phyloP scores from a whole-genome alignment of 2,888 invertebrate genomes.

The Pecten maximus region DNA sequence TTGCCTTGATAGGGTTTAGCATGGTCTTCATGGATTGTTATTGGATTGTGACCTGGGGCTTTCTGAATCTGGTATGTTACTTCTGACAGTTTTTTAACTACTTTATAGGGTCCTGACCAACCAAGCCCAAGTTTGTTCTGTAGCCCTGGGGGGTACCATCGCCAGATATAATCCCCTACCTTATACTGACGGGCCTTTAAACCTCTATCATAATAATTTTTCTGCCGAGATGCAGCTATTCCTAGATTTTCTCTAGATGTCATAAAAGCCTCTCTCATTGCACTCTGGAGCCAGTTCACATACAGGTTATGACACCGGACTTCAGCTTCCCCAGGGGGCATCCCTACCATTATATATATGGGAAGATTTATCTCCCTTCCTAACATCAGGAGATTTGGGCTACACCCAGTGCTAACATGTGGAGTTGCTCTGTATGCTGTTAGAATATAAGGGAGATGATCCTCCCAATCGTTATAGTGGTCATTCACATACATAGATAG shows the following conservation, averaged over 20 bases:
- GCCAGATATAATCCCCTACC: slow-evolving; percentile 47
- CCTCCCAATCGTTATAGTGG: too few species aligned
- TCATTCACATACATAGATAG: too few species aligned
- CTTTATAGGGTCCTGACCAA: slow-evolving; percentile 51
- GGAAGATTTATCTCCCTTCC: slow-evolving; percentile 57
- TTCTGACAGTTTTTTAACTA: slow-evolving; percentile 42
- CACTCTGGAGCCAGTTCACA: slow-evolving; percentile 47
- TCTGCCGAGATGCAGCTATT: slow-evolving; percentile 49
- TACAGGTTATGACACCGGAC: slow-evolving; percentile 47
- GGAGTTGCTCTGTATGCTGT: slow-evolving; percentile 55
- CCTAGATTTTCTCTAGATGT: slow-evolving; percentile 45
- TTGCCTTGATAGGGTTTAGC: slow-evolving; percentile 49
- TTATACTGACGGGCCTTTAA: slow-evolving; percentile 46
- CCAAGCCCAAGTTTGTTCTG: slow-evolving; percentile 52
- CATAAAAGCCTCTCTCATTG: slow-evolving; percentile 40
- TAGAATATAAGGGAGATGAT: too few species aligned
- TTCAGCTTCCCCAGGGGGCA: slow-evolving; percentile 30
- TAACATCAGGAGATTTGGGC: slow-evolving; percentile 59
- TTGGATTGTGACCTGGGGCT: background rate
- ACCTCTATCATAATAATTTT: slow-evolving; percentile 50
- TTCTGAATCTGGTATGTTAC: slow-evolving; percentile 46
- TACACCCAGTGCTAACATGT: slow-evolving; percentile 54
- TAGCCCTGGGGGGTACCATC: slow-evolving; percentile 53
- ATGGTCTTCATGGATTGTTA: slow-evolving; percentile 50
- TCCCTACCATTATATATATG: slow-evolving; percentile 57